Evolutionary conservation across 30 jellyfish, hydroid and myxozoan genomes (phyloP).

Genomic region (Cassiopea andromeda): DNA sequence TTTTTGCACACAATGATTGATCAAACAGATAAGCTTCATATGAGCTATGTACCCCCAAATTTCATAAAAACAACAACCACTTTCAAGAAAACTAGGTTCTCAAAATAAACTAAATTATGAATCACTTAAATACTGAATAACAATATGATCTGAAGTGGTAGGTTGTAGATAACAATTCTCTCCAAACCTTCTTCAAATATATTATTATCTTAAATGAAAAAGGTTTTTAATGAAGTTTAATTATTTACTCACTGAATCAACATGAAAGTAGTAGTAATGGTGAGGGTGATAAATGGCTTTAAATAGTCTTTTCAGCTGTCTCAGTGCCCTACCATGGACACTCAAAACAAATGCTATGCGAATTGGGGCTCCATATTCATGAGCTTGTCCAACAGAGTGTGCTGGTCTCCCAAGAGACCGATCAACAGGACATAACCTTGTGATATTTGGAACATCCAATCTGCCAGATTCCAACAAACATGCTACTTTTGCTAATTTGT

Average conservation of each 20-base stretch:
- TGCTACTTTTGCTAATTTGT: slow-evolving; percentile 75
- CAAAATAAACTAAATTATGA: no score
- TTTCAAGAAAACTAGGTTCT: no score
- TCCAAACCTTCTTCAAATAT: not conserved
- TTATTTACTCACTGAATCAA: slow-evolving; percentile 89
- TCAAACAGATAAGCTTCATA: no score
- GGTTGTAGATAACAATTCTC: not conserved
- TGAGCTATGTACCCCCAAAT: no score
- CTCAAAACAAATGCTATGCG: slow-evolving; percentile 80
- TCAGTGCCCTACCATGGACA: slow-evolving; percentile 94
- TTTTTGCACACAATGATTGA: no score
- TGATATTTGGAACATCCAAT: slow-evolving; percentile 71
- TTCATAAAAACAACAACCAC: no score
- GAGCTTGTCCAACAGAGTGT: slow-evolving; percentile 79
- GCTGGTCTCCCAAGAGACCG: slow-evolving; percentile 93
- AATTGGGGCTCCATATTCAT: slow-evolving; percentile 92
- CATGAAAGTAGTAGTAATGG: slow-evolving; percentile 95
- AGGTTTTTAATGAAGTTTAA: not conserved
- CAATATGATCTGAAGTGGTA: not conserved
- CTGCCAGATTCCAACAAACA: slow-evolving; percentile 73
- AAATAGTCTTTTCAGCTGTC: slow-evolving; percentile 89
- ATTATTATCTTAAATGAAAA: not conserved
- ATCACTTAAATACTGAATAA: not conserved
- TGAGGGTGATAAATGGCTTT: slow-evolving; percentile 89
- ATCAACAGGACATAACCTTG: slow-evolving; percentile 90